A percentile compares a stretch with the other conserved stretches of the same genome.
phyloP scores from a whole-genome alignment of 2,888 invertebrate species.

The Orgyia antiqua region DNA sequence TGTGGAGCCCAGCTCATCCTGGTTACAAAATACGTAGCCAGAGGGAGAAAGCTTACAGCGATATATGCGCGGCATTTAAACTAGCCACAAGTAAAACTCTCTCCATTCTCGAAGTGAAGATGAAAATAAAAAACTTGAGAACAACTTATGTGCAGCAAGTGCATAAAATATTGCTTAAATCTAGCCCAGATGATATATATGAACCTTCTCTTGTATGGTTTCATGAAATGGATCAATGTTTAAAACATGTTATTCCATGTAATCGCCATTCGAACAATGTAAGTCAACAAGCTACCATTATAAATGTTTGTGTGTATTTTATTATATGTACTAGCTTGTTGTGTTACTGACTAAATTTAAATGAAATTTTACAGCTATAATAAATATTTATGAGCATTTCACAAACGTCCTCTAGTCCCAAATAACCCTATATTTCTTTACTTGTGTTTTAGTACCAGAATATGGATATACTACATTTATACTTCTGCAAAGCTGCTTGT shows the following conservation, averaged over 20 bases:
- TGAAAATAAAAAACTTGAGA: constrained; percentile 68
- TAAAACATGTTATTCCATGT: constrained; percentile 52
- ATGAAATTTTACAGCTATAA: too few relatives aligned
- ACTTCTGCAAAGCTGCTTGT: too few relatives aligned
- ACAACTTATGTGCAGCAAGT: constrained; percentile 71
- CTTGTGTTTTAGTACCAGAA: too few relatives aligned
- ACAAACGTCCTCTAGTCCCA: too few relatives aligned
- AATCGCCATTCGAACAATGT: constrained; percentile 34
- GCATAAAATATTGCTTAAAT: constrained; percentile 61
- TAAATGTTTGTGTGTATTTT: too few relatives aligned
- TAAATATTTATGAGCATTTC: too few relatives aligned
- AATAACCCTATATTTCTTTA: too few relatives aligned
- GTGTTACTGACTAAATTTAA: too few relatives aligned
- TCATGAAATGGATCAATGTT: constrained; percentile 59
- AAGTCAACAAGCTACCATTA: too few relatives aligned
- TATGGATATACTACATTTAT: too few relatives aligned
- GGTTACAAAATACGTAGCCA: constrained; percentile 56
- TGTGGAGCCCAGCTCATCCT: constrained; percentile 65
- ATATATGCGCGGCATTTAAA: constrained; percentile 50
- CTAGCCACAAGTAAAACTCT: constrained; percentile 42
- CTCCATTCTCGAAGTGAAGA: constrained; percentile 57
- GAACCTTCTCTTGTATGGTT: constrained; percentile 64
- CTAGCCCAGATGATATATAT: constrained; percentile 52
- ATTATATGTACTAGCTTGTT: too few relatives aligned
- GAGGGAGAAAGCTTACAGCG: constrained; percentile 53